Percentiles rank a stretch among this genome's conserved stretches.
phyloP scores from a whole-genome alignment of 2,113 vertebrate species.

The Brachyistius frenatus region DNA sequence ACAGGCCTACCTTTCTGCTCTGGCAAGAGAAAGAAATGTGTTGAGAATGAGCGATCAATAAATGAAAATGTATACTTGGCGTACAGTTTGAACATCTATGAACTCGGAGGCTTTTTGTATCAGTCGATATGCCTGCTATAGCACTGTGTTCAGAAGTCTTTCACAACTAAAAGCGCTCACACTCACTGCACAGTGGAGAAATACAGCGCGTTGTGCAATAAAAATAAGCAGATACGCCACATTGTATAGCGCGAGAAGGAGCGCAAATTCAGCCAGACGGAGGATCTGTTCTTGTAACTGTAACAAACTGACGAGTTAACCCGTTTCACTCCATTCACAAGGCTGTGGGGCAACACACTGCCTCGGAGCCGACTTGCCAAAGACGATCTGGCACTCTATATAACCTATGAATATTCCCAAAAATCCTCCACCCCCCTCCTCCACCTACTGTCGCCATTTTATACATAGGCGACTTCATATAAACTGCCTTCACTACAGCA shows the following conservation, averaged over 20 bases:
- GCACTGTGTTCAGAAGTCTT: slow-evolving; percentile 56
- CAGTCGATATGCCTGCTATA: slow-evolving; percentile 25
- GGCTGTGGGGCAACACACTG: slow-evolving; percentile 73
- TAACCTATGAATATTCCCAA: slow-evolving; percentile 78
- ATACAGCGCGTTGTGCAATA: slow-evolving; percentile 77
- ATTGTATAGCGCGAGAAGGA: slow-evolving; percentile 76
- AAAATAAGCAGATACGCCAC: slow-evolving; percentile 80
- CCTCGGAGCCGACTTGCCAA: slow-evolving; percentile 61
- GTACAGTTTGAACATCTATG: slow-evolving; percentile 51
- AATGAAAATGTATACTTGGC: slow-evolving; percentile 49
- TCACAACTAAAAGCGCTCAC: slow-evolving; percentile 59
- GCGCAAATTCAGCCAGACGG: slow-evolving; percentile 63
- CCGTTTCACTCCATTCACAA: slow-evolving; percentile 76
- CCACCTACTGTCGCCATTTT: slow-evolving; percentile 89
- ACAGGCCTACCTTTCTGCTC: slow-evolving; percentile 67
- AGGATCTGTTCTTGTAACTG: slow-evolving; percentile 73
- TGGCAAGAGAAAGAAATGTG: slow-evolving; percentile 51
- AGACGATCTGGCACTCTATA: slow-evolving; percentile 68
- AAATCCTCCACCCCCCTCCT: slow-evolving; percentile 80
- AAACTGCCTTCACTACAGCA: slow-evolving; percentile 81
- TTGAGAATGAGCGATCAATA: slow-evolving; percentile 48
- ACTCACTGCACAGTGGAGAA: slow-evolving; percentile 41
- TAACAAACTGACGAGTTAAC: slow-evolving; percentile 83
- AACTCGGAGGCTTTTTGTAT: slow-evolving; percentile 19
- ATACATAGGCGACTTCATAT: slow-evolving; percentile 87